Conservation (phyloP, 2,888 invertebrate genomes). For the Crematogaster levior region DNA sequence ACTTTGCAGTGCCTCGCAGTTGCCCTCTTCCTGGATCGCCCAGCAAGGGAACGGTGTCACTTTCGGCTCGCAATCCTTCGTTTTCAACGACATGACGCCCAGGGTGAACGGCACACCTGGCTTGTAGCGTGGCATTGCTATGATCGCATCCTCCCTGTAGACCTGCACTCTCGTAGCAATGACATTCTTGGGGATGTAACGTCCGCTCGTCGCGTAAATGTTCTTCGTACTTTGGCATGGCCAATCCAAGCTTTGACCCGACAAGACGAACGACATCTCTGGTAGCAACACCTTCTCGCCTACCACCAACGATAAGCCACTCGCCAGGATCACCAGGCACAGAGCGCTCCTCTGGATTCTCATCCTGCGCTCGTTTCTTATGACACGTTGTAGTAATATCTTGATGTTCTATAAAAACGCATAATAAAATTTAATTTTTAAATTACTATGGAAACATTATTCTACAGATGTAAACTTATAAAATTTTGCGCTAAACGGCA, state of each 20-base stretch:
- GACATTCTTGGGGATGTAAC: conserved; percentile 87
- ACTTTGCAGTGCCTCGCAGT: conserved; percentile 90
- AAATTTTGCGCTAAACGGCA: background rate
- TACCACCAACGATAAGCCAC: background rate
- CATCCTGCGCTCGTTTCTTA: conserved; percentile 69
- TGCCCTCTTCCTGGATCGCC: conserved; percentile 89
- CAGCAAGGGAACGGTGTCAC: conserved; percentile 89
- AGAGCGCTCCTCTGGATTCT: conserved; percentile 65
- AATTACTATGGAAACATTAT: background rate
- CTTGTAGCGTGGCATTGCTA: conserved; percentile 88
- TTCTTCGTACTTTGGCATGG: conserved; percentile 87
- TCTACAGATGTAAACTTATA: background rate
- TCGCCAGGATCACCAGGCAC: conserved; percentile 59
- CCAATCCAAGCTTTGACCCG: conserved; percentile 83
- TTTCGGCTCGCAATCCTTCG: conserved; percentile 87
- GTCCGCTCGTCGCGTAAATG: conserved; percentile 87
- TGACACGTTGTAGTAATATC: conserved; percentile 8
- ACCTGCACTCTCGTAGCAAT: conserved; percentile 88
- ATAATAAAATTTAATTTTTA: background rate
- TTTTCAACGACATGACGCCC: conserved; percentile 87
- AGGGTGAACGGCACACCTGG: conserved; percentile 90
- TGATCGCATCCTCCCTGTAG: conserved; percentile 86
- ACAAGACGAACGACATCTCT: conserved; percentile 76
- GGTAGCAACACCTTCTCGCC: conserved; percentile 78
- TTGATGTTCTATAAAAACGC: background rate